Evolutionary conservation across 1,140 invertebrate genomes (phyloP).

Genomic region (Drosophila novamexicana): DNA sequence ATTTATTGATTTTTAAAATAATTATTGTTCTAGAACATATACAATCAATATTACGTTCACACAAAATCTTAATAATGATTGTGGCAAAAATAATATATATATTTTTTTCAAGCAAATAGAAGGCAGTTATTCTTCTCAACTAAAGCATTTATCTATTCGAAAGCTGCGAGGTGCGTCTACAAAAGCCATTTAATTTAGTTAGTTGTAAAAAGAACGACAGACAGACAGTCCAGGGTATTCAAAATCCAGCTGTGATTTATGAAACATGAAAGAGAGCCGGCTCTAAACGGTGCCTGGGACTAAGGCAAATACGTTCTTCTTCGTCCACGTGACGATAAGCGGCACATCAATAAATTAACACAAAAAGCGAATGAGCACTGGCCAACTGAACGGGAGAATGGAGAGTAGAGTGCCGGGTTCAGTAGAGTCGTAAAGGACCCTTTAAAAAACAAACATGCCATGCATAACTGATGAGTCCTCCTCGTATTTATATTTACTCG

Average conservation of each 20-base stretch:
- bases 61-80: too few relatives aligned
- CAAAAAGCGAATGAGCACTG: conserved; percentile 32
- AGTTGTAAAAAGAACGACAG: conserved; percentile 14
- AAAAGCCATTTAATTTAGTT: conserved; percentile 36
- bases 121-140: too few relatives aligned
- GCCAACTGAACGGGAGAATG: conserved; percentile 23
- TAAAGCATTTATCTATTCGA: too few relatives aligned
- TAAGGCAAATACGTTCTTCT: conserved; percentile 6
- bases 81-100: too few relatives aligned
- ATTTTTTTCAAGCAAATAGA: too few relatives aligned
- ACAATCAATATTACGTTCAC: too few relatives aligned
- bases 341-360: conserved; percentile 65
- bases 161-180: neutral
- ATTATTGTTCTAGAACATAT: too few relatives aligned
- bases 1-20: too few relatives aligned
- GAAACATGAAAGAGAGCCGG: conserved; percentile 42
- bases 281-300: neutral
- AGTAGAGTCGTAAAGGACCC: conserved; percentile 56
- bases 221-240: neutral
- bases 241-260: conserved; percentile 42
- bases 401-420: conserved; percentile 2
- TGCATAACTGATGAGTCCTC: conserved; percentile 72
- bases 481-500: conserved; percentile 7
- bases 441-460: conserved; percentile 66
- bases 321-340: conserved; percentile 57